phyloP scores from a whole-genome alignment of 2,113 vertebrate species.

The Indri indri region DNA sequence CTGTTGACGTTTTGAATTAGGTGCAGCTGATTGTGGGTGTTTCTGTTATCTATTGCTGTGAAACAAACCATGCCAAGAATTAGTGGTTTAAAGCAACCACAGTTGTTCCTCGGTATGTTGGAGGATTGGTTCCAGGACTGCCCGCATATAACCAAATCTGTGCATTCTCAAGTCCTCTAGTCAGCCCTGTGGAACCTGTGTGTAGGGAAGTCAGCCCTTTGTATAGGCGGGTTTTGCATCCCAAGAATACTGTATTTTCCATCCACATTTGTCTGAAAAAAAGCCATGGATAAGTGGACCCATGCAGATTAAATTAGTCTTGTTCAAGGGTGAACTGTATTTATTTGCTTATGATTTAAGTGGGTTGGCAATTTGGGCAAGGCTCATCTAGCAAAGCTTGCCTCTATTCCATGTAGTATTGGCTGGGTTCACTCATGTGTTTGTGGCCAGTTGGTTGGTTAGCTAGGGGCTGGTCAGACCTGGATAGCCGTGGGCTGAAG shows the following conservation, averaged over 20 bases:
- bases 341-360: conserved; percentile 23
- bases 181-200: neutral
- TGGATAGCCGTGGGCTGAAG: neutral
- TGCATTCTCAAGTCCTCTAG: neutral
- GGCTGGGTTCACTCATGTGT: neutral
- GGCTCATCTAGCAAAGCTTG: neutral
- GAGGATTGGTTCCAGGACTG: neutral
- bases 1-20: conserved; percentile 55
- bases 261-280: neutral
- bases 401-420: neutral
- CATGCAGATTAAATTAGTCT: neutral
- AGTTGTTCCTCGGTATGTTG: neutral
- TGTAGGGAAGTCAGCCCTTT: neutral
- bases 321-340: neutral
- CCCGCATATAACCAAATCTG: neutral
- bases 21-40: neutral
- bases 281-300: neutral
- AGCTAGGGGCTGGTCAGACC: neutral
- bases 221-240: neutral
- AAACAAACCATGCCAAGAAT: neutral
- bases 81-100: neutral
- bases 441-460: neutral
- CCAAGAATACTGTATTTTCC: neutral
- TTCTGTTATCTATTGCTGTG: conserved; percentile 4
- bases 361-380: neutral